Evolutionary conservation across 2,888 invertebrate species (phyloP).

Genomic region (Globia sparganii): DNA sequence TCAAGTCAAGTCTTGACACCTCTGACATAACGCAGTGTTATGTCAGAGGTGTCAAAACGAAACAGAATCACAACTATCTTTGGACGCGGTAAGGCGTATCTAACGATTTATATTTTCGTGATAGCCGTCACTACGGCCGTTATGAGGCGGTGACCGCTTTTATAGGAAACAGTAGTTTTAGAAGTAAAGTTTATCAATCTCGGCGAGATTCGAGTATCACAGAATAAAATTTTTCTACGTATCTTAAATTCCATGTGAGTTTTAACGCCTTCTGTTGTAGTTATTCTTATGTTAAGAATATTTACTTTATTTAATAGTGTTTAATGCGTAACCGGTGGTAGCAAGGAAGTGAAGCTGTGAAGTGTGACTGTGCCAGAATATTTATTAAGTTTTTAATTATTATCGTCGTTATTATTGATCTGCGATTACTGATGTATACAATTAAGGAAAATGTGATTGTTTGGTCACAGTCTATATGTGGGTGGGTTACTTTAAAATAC

Average conservation of each 20-base stretch:
- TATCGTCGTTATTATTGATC: conserved; percentile 80
- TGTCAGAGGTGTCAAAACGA: neutral
- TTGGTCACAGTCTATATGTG: conserved; percentile 42
- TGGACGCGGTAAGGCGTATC: too few relatives aligned
- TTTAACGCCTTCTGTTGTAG: conserved; percentile 76
- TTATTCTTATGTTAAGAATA: conserved; percentile 89
- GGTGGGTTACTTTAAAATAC: neutral
- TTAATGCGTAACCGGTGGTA: conserved; percentile 75
- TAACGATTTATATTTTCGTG: neutral
- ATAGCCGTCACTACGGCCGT: neutral
- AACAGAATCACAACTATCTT: too few relatives aligned
- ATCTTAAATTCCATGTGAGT: conserved; percentile 77
- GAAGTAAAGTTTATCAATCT: neutral
- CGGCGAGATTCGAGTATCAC: conserved; percentile 42
- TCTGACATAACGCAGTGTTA: too few relatives aligned
- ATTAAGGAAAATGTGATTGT: conserved; percentile 60
- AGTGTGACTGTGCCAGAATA: conserved; percentile 84
- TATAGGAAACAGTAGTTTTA: neutral
- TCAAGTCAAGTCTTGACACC: neutral
- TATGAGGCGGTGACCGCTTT: neutral
- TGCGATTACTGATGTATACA: conserved; percentile 75
- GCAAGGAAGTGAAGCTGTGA: conserved; percentile 71
- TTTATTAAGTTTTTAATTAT: conserved; percentile 74
- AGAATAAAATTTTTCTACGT: conserved; percentile 53
- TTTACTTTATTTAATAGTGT: conserved; percentile 81